Conservation (phyloP, 2,888 invertebrate genomes). For the Mimumesa dahlbomi region DNA sequence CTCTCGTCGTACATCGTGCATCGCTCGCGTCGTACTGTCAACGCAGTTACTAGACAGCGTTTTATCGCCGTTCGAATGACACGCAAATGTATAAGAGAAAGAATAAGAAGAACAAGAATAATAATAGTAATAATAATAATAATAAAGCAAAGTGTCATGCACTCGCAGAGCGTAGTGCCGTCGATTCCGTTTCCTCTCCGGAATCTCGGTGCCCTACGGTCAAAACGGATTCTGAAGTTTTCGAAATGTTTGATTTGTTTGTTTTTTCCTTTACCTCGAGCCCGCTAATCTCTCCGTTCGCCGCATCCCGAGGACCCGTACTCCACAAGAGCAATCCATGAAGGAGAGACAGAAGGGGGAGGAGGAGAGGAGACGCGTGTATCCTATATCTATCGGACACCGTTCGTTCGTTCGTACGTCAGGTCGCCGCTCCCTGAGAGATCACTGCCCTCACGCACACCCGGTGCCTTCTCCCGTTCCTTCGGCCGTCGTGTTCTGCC, state of each 20-base stretch:
- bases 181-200: too few species aligned
- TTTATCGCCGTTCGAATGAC: not conserved
- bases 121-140: too few species aligned
- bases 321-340: not conserved
- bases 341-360: not conserved
- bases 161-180: too few species aligned
- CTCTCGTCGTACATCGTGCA: too few species aligned
- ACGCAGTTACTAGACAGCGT: not conserved
- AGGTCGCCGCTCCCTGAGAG: slow-evolving; percentile 80
- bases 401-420: slow-evolving; percentile 70
- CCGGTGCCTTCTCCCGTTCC: slow-evolving; percentile 65
- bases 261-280: not conserved
- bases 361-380: slow-evolving; percentile 8
- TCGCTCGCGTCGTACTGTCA: too few species aligned
- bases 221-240: not conserved
- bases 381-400: slow-evolving; percentile 58
- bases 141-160: too few species aligned
- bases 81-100: too few species aligned
- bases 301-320: not conserved
- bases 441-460: slow-evolving; percentile 80
- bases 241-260: too few species aligned
- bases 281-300: not conserved
- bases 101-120: too few species aligned
- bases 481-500: slow-evolving; percentile 57
- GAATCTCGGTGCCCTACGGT: too few species aligned